Conservation (phyloP, 2,888 invertebrate species). For the Epirrhoe tristata region DNA sequence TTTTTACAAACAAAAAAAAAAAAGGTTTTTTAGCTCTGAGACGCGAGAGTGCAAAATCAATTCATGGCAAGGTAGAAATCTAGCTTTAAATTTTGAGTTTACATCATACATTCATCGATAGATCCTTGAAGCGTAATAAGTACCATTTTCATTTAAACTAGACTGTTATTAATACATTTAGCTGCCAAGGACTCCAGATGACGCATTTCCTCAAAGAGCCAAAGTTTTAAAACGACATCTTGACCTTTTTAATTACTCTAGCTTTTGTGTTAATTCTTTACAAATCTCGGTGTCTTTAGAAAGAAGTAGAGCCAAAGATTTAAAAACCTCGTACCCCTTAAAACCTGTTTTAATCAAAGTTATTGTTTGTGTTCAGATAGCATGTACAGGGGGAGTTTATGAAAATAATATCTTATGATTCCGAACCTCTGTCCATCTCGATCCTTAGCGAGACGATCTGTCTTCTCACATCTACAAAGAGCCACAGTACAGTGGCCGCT, state of each 20-base stretch:
- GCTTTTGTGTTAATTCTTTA: slow-evolving; percentile 15
- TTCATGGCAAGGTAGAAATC: too few species aligned
- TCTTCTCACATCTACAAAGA: slow-evolving; percentile 88
- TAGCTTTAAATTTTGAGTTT: too few species aligned
- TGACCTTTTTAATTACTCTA: slow-evolving; percentile 17
- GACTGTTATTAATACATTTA: slow-evolving; percentile 3
- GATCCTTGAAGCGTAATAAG: slow-evolving; percentile 9
- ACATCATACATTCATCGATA: slow-evolving; percentile 5
- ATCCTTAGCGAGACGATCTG: slow-evolving; percentile 87
- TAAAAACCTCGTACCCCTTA: background rate
- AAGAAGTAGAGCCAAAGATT: slow-evolving; percentile 1
- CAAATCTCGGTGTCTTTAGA: slow-evolving; percentile 9
- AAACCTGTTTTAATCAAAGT: background rate
- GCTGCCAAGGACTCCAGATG: slow-evolving; percentile 15
- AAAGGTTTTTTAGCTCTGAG: too few species aligned
- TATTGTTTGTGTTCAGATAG: background rate
- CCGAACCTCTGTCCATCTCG: slow-evolving; percentile 88
- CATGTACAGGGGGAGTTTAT: background rate
- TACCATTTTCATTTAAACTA: slow-evolving; percentile 8
- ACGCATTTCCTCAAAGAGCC: slow-evolving; percentile 8
- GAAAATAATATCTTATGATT: slow-evolving; percentile 5
- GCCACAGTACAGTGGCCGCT: slow-evolving; percentile 88
- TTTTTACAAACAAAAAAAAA: too few species aligned
- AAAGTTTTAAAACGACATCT: slow-evolving; percentile 19
- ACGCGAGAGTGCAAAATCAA: too few species aligned